Evolutionary conservation across 2,888 invertebrate genomes (phyloP).

Genomic region (Xestia xanthographa): DNA sequence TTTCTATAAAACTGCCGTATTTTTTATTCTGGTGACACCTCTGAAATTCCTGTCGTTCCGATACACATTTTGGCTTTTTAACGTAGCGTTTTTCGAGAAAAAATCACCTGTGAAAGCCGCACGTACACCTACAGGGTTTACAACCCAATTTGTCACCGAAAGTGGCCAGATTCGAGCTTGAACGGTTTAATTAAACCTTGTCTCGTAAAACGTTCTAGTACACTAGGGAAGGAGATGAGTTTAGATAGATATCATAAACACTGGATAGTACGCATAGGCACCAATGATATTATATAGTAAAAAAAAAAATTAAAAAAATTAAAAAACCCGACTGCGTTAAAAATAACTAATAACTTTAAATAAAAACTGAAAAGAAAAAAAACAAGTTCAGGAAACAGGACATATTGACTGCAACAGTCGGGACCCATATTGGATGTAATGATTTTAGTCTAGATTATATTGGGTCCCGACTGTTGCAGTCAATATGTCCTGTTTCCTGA

Average conservation of each 20-base stretch:
- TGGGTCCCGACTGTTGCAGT: no score
- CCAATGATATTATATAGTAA: no score
- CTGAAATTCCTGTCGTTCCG: constrained; percentile 18
- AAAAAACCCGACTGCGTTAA: no score
- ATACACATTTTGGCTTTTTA: constrained; percentile 18
- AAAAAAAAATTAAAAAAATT: no score
- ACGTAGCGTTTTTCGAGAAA: constrained; percentile 23
- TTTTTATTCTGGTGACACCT: constrained; percentile 18
- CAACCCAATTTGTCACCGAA: constrained; percentile 55
- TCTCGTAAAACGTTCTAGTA: constrained; percentile 44
- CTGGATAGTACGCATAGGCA: background rate
- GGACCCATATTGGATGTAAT: no score
- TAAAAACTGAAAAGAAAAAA: no score
- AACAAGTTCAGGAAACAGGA: no score
- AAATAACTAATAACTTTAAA: no score
- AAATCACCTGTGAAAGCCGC: constrained; percentile 40
- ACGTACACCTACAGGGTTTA: constrained; percentile 42
- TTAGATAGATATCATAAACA: constrained; percentile 21
- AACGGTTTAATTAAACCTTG: constrained; percentile 59
- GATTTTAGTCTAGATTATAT: no score
- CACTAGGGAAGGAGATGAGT: constrained; percentile 23
- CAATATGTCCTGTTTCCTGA: no score
- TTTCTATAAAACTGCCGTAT: constrained; percentile 4
- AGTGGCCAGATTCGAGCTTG: constrained; percentile 49
- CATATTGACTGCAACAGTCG: no score